Percentiles rank a stretch among this genome's conserved stretches.
phyloP scores from a whole-genome alignment of 2,888 invertebrate genomes.

The Sminthurides aquaticus region DNA sequence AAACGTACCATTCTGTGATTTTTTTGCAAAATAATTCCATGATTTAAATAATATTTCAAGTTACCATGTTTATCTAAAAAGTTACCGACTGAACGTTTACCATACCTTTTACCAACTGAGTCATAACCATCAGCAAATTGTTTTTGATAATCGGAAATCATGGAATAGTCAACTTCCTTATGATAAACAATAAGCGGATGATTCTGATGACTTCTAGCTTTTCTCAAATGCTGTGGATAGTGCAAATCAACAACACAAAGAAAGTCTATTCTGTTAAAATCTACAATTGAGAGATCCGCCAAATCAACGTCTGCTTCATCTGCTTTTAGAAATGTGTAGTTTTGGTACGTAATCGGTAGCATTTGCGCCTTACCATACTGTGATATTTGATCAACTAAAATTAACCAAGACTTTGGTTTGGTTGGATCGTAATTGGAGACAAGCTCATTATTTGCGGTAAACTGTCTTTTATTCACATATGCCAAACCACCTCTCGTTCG shows the following conservation, averaged over 20 bases:
- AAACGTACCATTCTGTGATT: neutral
- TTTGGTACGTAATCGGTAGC: neutral
- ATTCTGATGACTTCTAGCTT: neutral
- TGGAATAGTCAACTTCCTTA: neutral
- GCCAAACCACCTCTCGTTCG: neutral
- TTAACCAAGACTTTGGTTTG: neutral
- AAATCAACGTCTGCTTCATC: neutral
- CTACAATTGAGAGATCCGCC: neutral
- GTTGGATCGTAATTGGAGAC: neutral
- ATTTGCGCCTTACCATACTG: neutral
- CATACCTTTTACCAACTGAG: neutral
- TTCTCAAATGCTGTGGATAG: neutral
- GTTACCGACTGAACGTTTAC: neutral
- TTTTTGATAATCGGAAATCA: neutral
- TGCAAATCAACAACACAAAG: neutral
- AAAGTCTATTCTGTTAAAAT: neutral
- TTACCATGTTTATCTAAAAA: neutral
- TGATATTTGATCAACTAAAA: neutral
- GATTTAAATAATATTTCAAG: neutral
- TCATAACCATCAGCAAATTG: neutral
- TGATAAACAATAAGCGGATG: neutral
- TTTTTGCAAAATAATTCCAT: neutral
- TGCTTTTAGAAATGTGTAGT: neutral
- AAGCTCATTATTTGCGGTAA: neutral
- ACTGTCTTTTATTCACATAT: neutral